Percentiles rank a stretch among this genome's conserved stretches.
phyloP scores from a whole-genome alignment of 2,888 invertebrate genomes.

The Apamea epomidion region DNA sequence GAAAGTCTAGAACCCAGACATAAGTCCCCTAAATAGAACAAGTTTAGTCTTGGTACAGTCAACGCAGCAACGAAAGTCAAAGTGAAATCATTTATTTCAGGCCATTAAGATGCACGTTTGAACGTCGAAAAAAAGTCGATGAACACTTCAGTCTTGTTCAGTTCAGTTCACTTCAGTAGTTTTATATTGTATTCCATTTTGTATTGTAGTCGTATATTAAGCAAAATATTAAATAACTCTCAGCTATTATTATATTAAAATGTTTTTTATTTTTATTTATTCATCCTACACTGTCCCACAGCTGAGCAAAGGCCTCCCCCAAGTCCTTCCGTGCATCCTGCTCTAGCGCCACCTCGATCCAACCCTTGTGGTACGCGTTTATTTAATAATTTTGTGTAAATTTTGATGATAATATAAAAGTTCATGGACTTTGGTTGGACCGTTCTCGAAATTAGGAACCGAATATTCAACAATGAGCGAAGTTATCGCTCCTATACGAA shows the following conservation, averaged over 20 bases:
- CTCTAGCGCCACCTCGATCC: no score
- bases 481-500: neutral
- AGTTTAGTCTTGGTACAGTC: neutral
- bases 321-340: no score
- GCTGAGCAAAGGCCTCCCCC: no score
- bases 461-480: neutral
- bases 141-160: neutral
- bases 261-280: no score
- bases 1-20: neutral
- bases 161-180: no score
- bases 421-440: neutral
- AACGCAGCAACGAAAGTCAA: neutral
- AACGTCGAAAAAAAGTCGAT: neutral
- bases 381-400: neutral
- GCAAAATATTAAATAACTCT: neutral
- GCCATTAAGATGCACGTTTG: no score
- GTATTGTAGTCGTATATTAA: neutral
- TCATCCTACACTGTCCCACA: no score
- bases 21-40: neutral
- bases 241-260: neutral
- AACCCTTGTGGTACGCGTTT: no score
- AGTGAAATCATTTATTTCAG: neutral
- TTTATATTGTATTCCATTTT: no score
- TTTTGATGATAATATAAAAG: neutral
- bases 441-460: neutral